Evolutionary conservation across 2,888 invertebrate genomes (phyloP), one percentile per base, ranked within the genome.

Genomic region (Spialia ferax): DNA sequence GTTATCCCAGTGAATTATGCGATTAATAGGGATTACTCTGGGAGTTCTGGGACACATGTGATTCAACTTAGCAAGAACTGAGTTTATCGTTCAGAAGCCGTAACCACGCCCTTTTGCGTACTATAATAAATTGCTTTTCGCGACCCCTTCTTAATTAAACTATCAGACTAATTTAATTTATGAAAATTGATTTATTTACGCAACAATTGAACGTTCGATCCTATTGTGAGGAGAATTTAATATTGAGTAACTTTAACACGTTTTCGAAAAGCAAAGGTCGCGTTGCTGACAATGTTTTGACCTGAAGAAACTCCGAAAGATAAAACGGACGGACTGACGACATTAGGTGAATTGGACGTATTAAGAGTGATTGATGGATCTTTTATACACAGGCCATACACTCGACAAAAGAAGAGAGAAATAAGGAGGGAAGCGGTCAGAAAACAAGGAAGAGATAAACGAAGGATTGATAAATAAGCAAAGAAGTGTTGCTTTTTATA

Each of bases 1-100:
- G 63, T 63, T 52, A 63, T 18, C 57, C 56, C 57, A 57, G 64
- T 57, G 64, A 64, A 57, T 64, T 64, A 64, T 35, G 55, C 45
- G 64, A 64, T 64, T 64, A 64, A 23, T 48, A 32, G 26, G 63
- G 48, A 32, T 35, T 56, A 56, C 22, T 35, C 13, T n/a, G 22
- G 32, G 54, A 56, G 48, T 15, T 35, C 13, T n/a, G 22, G 32
- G 54, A 56, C 64, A 57, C 64, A 48, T 66, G 60, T 60, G 15
- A 57, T 20, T 57, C 59, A 59, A 60, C 52, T 23, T 35, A 15
- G 35, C 50, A 52, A 48, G 20, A 32, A 50, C 20, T 35, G 26
- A 29, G 20, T 50, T 57, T 26, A 38, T 32, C 13, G 23, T 29
- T 54, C 32, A 50, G 48, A 42, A 35, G 48, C 23, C 65, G 52